These are phyloP conservation scores for Leptodactylus fallax DNA, from an alignment of 2,797 vertebrate genomes.

Conservation along the genomic window DNA sequence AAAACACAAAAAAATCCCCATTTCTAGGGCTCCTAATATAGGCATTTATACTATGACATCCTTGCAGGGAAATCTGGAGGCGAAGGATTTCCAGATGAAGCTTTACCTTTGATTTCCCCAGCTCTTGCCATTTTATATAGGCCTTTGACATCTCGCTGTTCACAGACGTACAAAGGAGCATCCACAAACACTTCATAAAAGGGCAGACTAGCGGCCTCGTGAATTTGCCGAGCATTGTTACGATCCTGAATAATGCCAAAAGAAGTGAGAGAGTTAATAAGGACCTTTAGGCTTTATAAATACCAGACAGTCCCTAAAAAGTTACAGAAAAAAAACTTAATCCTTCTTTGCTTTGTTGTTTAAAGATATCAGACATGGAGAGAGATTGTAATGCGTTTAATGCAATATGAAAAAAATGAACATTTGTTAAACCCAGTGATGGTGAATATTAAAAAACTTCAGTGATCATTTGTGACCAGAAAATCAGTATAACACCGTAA, in stretches of 20 bases:
- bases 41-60: conserved; percentile 5
- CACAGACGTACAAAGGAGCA: conserved; percentile 94
- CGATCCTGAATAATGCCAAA: conserved; percentile 83
- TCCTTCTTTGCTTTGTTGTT: background rate
- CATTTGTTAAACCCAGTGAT: background rate
- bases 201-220: conserved; percentile 91
- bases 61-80: conserved; percentile 9
- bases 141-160: conserved; percentile 96
- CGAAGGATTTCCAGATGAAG: conserved; percentile 41
- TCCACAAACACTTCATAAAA: conserved; percentile 99
- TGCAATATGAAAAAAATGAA: background rate
- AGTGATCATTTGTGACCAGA: background rate
- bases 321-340: background rate
- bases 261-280: background rate
- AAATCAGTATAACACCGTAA: background rate
- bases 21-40: background rate
- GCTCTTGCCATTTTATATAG: conserved; percentile 97
- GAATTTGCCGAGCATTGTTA: conserved; percentile 92
- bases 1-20: background rate
- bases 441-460: background rate
- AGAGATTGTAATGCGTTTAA: no score
- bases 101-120: conserved; percentile 94
- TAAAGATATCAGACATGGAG: background rate
- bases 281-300: background rate
- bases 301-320: background rate